These are phyloP conservation scores for Fundulus diaphanus DNA, from an alignment of 2,797 vertebrate genomes.

Conservation along the genomic window DNA sequence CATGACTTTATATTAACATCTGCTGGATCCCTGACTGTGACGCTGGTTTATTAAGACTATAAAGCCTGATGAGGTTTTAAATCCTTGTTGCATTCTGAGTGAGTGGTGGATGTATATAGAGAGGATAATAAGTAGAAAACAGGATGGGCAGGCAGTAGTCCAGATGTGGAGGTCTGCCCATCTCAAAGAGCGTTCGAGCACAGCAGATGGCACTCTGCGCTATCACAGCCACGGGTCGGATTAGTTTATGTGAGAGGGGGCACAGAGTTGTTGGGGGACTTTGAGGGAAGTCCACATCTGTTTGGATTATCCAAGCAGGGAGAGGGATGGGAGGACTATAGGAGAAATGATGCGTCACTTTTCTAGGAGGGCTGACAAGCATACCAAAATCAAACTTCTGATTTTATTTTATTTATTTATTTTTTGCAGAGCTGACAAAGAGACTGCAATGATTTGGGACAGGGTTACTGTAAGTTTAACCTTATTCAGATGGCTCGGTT, in stretches of 20 bases:
- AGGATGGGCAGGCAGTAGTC: conserved; percentile 52
- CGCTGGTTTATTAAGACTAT: conserved; percentile 44
- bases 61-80: conserved; percentile 59
- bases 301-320: conserved; percentile 55
- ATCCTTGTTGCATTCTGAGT: conserved; percentile 45
- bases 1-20: conserved; percentile 31
- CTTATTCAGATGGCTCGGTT: conserved; percentile 1
- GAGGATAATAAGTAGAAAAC: conserved; percentile 47
- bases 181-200: conserved; percentile 49
- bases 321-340: conserved; percentile 8
- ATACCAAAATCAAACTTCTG: conserved; percentile 10
- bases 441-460: not conserved
- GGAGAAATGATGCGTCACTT: conserved; percentile 18
- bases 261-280: conserved; percentile 42
- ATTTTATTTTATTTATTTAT: not conserved
- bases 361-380: conserved; percentile 10
- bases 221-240: conserved; percentile 58
- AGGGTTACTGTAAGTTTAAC: not conserved
- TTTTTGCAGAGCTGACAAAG: not conserved
- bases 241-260: conserved; percentile 61
- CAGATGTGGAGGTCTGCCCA: conserved; percentile 70
- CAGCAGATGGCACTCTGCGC: conserved; percentile 69
- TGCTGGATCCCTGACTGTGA: conserved; percentile 32
- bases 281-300: conserved; percentile 69
- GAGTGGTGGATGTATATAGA: conserved; percentile 39